Evolutionary conservation across 2,797 vertebrate genomes (phyloP), one percentile per base, ranked within the genome.

Genomic region (Gobionotothen gibberifrons): DNA sequence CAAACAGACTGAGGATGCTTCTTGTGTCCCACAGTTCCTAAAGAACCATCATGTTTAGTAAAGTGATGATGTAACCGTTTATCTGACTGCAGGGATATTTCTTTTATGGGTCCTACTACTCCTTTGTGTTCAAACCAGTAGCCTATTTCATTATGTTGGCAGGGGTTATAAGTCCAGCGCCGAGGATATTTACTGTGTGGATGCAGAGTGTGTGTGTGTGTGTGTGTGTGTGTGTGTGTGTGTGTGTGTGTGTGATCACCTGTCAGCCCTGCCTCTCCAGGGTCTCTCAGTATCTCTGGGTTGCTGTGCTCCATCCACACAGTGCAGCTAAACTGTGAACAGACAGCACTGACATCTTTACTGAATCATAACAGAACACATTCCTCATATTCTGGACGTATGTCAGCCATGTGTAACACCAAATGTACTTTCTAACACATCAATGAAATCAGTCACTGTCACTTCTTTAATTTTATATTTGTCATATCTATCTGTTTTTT

Each of bases 241-340:
- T 44, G 21, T 29, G 19, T 53, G 42, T 65, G 48, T 78, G 11
- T 42, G 51, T 47, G 67, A 0, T 66, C 29, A 87, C 79, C 84
- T 90, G 63, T 51, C 21, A 66, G 70, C 46, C 65, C 54, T 46
- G 52, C 43, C 9, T 46, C 48, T 52, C 58, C 61, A 19, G 67
- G 52, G 58, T 70, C 58, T 44, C 26, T 86, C 43, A 82, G 79
- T 47, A 29, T 59, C 70, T 86, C 84, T 46, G 70, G 69, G 32
- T 72, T 48, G 51, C 39, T 83, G 21, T 84, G 78, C 47, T 88
- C 81, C 90, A 92, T 93, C 69, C 55, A 61, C 21, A 56, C 14
- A 3, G 4, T 14, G 21, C 5, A 17, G 10, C 53, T 32, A 11
- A 14, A 16, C 64, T 69, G 72, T 58, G 42, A 67, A 58, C 40